Base-by-base conservation (phyloP, 2,888 invertebrate genomes). In the Archaeoteleia sp. region DNA sequence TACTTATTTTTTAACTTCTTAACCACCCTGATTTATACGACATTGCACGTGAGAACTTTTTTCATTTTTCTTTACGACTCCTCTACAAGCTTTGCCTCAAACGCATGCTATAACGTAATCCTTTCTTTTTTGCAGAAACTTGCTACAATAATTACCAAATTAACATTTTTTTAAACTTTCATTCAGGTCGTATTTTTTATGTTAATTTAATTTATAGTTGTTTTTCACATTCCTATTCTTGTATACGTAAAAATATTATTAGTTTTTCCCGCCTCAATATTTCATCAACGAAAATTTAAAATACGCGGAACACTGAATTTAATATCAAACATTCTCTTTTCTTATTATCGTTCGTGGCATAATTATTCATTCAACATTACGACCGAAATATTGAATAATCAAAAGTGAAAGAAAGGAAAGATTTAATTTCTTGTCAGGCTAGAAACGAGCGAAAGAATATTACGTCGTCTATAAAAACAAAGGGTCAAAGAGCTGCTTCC, bases 1-100 rank as follows among this genome's bases (percentile, higher is more conserved):
- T 76, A 70, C 63, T 74, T 77, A 68, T 65, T 74, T 72, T 73
- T 72, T 65, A 46, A 73, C 77, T 79, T 80, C 79, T 80, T 80
- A 78, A 81, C 76, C 75, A 77, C 73, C 76, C 75, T 80, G 81
- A 81, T 82, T 82, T 82, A 80, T 82, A 80, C 76, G 78, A 76
- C 75, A 77, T 75, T 75, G 73, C 77, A 76, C 77, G 77, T 77
- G 74, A 74, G 72, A 79, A 79, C 75, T 82, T 82, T 81, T 79
- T 81, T 78, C 77, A 78, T 78, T 78, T 77, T 76, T 67, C 67
- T 55, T 42, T 67, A 72, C 67, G 66, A 60, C 58, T 66, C 60
- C 54, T 49, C 58, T 48, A 66, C 49, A 51, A 65, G 49, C 37
- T 20, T 7, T 10, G 17, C 23, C 23, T 27, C 40, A 53, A 46